Base-by-base conservation (phyloP, 1,140 invertebrate species). In the Cephus cinctus region DNA sequence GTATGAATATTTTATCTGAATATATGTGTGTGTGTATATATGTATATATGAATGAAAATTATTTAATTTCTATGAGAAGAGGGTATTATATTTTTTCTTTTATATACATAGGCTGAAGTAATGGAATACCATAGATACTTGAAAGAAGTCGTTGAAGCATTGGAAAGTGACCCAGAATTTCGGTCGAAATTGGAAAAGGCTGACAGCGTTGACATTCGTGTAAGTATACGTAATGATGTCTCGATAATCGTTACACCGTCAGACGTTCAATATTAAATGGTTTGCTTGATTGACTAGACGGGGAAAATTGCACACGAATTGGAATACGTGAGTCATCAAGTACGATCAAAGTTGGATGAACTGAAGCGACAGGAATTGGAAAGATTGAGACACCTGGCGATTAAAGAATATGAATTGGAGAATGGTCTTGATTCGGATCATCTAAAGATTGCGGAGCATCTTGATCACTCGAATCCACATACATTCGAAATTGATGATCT, bases 401-500 rank as follows among this genome's bases (percentile, higher is more conserved):
- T 81, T 49, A 79, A 84, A 78, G 81, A 90, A 70, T 83, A 83
- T 68, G 85, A 88, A 62, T 54, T 87, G 9, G 75, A 78, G 15
- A 84, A 88, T 58, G 80, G 83, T 11, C 71, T 89, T 12, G 82
- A 79, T 50, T 44, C 54, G 0, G 55, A 63, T 11, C 72, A 77
- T 52, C 67, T 78, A 19, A 71, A 67, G 47, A 63, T 66, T 42
- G 56, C 68, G 3, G 81, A 85, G 40, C 96, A 98, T 83, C 56
- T 99, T 30, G 94, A 98, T 73, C 86, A 94, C 51, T 68, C 75
- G 2, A 98, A 98, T 76, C 87, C 87, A 2, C 88, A 96, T 62
- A 94, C 92, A 2, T 99, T 99, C 77, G 94, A 97, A 78, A 86
- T 94, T 55, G 86, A 93, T 56, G 97, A 99, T 83, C 79, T 99